Conservation (phyloP, 2,113 vertebrate species). For the Falco punctatus region DNA sequence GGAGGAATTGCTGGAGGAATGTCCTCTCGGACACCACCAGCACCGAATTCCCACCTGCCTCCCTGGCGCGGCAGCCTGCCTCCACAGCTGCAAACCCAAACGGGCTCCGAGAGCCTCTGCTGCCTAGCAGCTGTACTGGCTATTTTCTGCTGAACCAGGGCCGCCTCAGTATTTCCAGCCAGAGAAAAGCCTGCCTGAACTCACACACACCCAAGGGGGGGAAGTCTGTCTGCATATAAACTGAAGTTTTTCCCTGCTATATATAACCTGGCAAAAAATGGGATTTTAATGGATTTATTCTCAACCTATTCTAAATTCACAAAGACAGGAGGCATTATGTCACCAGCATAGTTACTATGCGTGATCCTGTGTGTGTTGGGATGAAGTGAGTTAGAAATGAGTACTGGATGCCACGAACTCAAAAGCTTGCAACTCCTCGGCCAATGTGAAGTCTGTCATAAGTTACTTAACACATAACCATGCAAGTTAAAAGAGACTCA, state of each 20-base stretch:
- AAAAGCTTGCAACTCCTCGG: slow-evolving; percentile 4
- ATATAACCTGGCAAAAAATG: background rate
- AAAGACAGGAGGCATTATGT: background rate
- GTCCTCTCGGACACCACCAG: background rate
- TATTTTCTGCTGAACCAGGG: slow-evolving; percentile 38
- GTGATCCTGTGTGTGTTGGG: background rate
- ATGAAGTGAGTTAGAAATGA: background rate
- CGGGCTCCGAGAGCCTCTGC: background rate
- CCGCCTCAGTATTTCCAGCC: background rate
- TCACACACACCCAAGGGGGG: background rate
- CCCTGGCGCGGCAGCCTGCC: background rate
- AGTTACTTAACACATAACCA: slow-evolving; percentile 20
- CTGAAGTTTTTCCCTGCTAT: background rate
- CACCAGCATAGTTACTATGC: background rate
- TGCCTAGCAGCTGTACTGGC: slow-evolving; percentile 29
- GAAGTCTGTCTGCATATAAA: background rate
- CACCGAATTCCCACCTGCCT: background rate
- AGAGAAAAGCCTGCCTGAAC: background rate
- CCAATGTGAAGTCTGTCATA: slow-evolving; percentile 33
- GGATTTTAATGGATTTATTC: slow-evolving; percentile 3
- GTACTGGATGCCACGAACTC: background rate
- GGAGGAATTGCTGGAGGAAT: slow-evolving; percentile 46
- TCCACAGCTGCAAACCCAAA: slow-evolving; percentile 56
- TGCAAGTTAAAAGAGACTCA: background rate
- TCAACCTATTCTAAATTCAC: background rate